Evolutionary conservation across 2,797 vertebrate genomes (phyloP).

Genomic region (Setipinna tenuifilis): DNA sequence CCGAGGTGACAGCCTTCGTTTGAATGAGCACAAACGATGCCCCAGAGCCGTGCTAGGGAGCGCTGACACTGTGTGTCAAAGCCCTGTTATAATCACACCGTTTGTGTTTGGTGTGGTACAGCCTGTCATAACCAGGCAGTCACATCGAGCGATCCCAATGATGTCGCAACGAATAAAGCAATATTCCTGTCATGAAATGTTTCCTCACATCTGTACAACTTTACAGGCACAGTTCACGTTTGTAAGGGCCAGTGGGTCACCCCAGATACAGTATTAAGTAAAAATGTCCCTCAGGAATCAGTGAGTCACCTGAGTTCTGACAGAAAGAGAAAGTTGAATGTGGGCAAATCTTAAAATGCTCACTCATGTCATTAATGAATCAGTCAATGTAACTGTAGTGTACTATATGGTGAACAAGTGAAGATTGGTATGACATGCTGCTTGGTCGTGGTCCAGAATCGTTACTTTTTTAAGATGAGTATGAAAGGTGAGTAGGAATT

Average conservation of each 20-base stretch:
- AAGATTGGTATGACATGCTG: too few species aligned
- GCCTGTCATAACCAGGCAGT: not conserved
- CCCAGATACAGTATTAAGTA: not conserved
- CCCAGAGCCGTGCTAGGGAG: not conserved
- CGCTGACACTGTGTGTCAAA: not conserved
- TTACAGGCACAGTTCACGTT: too few species aligned
- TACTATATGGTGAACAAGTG: too few species aligned
- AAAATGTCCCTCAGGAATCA: not conserved
- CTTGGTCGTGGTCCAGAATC: too few species aligned
- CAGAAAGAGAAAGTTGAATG: too few species aligned
- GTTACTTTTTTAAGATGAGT: not conserved
- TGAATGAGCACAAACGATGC: not conserved
- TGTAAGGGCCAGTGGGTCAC: not conserved
- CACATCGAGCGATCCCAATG: not conserved
- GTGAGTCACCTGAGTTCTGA: not conserved
- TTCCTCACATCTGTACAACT: not conserved
- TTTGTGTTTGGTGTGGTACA: not conserved
- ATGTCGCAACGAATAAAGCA: not conserved
- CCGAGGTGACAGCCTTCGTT: not conserved
- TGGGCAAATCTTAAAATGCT: too few species aligned
- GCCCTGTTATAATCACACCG: not conserved
- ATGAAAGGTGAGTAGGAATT: not conserved
- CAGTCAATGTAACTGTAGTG: too few species aligned
- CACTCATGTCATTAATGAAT: too few species aligned
- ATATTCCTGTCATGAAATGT: not conserved